phyloP scores from a whole-genome alignment of 2,888 invertebrate species.

The Labia minor region DNA sequence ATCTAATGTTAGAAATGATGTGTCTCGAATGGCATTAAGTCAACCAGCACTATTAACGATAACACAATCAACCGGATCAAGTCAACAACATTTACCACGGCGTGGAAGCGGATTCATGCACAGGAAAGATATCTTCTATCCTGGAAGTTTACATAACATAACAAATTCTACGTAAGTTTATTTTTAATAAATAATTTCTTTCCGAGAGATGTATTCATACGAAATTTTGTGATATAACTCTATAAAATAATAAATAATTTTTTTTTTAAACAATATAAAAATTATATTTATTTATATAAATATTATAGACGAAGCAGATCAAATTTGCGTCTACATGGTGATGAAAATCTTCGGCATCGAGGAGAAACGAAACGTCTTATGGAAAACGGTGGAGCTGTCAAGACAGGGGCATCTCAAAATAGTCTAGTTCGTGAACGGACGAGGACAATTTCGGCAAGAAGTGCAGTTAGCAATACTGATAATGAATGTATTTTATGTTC shows the following conservation, averaged over 20 bases:
- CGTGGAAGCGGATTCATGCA: slow-evolving; percentile 65
- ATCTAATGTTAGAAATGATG: slow-evolving; percentile 23
- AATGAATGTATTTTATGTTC: slow-evolving; percentile 47
- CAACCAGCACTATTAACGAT: slow-evolving; percentile 53
- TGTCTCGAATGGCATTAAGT: slow-evolving; percentile 51
- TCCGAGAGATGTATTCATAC: not conserved
- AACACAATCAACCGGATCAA: slow-evolving; percentile 24
- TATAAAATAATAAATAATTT: not conserved
- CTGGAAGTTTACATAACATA: slow-evolving; percentile 57
- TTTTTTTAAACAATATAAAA: not conserved
- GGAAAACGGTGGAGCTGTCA: not conserved
- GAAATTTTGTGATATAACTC: not conserved
- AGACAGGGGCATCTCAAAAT: slow-evolving; percentile 16
- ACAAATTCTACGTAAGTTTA: slow-evolving; percentile 26
- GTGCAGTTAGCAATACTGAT: slow-evolving; percentile 20
- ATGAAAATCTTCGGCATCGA: not conserved
- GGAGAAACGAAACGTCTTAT: slow-evolving; percentile 16
- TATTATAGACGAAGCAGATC: not conserved
- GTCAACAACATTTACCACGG: slow-evolving; percentile 17
- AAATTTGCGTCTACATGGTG: not conserved
- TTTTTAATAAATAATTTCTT: slow-evolving; percentile 15
- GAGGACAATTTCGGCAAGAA: slow-evolving; percentile 21
- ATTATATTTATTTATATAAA: not conserved
- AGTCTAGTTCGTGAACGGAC: slow-evolving; percentile 16
- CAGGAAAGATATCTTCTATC: slow-evolving; percentile 80